Percentiles rank a stretch among this genome's conserved stretches.
These are phyloP conservation scores for Urophycis tenuis DNA, from an alignment of 2,797 vertebrate species.

Conservation along the genomic window DNA sequence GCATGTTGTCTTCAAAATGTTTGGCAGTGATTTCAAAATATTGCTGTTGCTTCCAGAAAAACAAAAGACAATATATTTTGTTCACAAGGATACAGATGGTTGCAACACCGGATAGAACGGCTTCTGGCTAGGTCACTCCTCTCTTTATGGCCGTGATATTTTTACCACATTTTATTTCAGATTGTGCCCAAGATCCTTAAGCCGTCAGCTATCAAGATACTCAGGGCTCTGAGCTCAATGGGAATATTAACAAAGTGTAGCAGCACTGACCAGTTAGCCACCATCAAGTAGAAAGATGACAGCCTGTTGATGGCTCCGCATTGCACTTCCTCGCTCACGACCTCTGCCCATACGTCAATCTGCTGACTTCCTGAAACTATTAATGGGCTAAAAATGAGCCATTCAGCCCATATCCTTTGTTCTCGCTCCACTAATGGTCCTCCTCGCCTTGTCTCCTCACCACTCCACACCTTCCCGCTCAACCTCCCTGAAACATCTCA, in stretches of 20 bases:
- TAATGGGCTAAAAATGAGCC: conserved; percentile 20
- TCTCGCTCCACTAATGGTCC: neutral
- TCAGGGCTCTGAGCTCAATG: conserved; percentile 25
- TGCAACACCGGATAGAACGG: neutral
- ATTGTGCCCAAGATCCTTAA: neutral
- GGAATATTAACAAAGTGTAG: conserved; percentile 32
- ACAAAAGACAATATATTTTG: neutral
- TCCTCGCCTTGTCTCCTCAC: neutral
- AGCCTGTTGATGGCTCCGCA: conserved; percentile 22
- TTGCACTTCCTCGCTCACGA: neutral
- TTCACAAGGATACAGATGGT: neutral
- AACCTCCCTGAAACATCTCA: neutral
- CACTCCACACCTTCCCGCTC: neutral
- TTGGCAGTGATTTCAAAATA: neutral
- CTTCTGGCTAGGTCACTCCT: neutral
- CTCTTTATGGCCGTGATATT: neutral
- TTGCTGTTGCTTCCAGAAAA: neutral
- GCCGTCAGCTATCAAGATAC: conserved; percentile 16
- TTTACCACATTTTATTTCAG: neutral
- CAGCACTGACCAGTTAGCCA: conserved; percentile 34
- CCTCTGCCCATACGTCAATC: conserved; percentile 13
- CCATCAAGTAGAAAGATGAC: conserved; percentile 39
- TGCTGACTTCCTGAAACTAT: conserved; percentile 1
- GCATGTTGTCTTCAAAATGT: neutral
- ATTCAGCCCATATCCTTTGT: neutral